phyloP scores from a whole-genome alignment of 1,140 invertebrate species.

The Ooceraea biroi region DNA sequence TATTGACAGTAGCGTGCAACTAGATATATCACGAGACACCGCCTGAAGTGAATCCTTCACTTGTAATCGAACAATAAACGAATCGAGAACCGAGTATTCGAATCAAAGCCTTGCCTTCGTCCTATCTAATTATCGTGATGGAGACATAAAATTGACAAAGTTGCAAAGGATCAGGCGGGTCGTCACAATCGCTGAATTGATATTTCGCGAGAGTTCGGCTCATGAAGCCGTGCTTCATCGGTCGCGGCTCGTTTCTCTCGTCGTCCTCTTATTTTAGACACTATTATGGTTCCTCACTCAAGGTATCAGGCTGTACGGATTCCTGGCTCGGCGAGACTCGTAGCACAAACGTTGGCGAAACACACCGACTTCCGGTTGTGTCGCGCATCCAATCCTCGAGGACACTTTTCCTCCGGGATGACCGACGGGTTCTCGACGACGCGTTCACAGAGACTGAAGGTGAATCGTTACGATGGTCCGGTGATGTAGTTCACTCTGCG shows the following conservation, averaged over 20 bases:
- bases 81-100: too few relatives aligned
- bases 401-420: background rate
- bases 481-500: slow-evolving; percentile 79
- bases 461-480: slow-evolving; percentile 78
- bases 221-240: background rate
- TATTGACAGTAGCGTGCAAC: too few relatives aligned
- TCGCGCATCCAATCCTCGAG: background rate
- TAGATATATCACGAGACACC: too few relatives aligned
- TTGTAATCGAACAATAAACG: too few relatives aligned
- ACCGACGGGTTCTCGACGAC: slow-evolving; percentile 39
- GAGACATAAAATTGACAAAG: too few relatives aligned
- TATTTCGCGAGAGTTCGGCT: slow-evolving; percentile 40
- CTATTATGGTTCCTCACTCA: slow-evolving; percentile 26
- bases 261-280: background rate
- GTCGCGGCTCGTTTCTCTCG: background rate
- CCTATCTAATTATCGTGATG: too few relatives aligned
- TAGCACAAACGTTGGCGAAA: background rate
- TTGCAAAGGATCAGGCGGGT: slow-evolving; percentile 10
- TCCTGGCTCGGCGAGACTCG: background rate
- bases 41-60: too few relatives aligned
- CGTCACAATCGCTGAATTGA: slow-evolving; percentile 8
- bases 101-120: too few relatives aligned
- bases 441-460: slow-evolving; percentile 81
- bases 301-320: background rate
- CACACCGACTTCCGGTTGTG: slow-evolving; percentile 24